Evolutionary conservation across 1,140 invertebrate genomes (phyloP).

Genomic region (Contarinia nasturtii): DNA sequence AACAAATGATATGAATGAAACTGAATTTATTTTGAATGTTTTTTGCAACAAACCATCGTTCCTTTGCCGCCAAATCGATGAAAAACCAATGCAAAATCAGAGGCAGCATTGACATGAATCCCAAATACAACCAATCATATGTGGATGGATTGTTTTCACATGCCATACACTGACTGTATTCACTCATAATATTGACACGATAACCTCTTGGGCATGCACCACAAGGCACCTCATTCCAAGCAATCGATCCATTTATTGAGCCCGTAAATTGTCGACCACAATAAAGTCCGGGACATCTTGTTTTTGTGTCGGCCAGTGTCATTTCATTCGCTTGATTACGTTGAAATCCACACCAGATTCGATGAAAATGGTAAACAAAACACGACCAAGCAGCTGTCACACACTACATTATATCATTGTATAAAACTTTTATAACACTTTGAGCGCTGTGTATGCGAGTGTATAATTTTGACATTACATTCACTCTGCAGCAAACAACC

Average conservation of each 20-base stretch:
- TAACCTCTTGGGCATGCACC: conserved; percentile 74
- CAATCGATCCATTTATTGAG: conserved; percentile 42
- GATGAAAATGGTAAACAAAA: no score
- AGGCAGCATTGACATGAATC: conserved; percentile 76
- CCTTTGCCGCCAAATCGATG: conserved; percentile 65
- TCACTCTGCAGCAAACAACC: no score
- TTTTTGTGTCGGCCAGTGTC: no score
- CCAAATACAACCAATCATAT: conserved; percentile 90
- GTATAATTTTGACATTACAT: no score
- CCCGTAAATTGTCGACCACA: conserved; percentile 50
- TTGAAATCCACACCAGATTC: no score
- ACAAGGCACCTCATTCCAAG: conserved; percentile 32
- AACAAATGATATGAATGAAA: no score
- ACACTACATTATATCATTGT: no score
- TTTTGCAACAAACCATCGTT: conserved; percentile 11
- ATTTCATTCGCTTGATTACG: no score
- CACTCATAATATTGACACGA: conserved; percentile 31
- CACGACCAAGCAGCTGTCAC: no score
- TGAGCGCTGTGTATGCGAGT: no score
- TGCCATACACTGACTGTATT: conserved; percentile 38
- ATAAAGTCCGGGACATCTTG: conserved; percentile 62
- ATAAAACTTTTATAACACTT: no score
- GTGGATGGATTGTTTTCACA: conserved; percentile 57
- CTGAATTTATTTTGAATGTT: no score
- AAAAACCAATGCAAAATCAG: conserved; percentile 79